phyloP scores from a whole-genome alignment of 23 tunicate species.

The Styela clava region DNA sequence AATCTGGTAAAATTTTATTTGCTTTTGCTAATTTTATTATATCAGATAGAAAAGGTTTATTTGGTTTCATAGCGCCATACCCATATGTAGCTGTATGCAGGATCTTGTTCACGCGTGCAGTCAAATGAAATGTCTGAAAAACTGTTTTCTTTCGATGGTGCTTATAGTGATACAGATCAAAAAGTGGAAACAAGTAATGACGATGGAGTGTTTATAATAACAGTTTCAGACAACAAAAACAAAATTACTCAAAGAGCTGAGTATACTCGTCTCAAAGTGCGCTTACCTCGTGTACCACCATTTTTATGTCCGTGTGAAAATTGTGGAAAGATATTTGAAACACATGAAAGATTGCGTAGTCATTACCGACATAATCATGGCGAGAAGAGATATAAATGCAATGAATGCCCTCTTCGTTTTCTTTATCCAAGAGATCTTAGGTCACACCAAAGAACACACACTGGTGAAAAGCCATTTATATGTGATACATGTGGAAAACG shows the following conservation, averaged over 20 bases:
- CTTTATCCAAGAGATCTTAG: constrained; percentile 27
- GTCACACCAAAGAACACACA: constrained; percentile 16
- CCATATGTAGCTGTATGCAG: too few relatives aligned
- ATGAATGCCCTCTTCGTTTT: constrained; percentile 21
- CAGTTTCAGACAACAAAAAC: neutral
- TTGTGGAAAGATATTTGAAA: constrained; percentile 24
- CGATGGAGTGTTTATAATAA: neutral
- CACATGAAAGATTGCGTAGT: constrained; percentile 10
- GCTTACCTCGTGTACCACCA: constrained; percentile 17
- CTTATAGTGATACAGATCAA: too few relatives aligned
- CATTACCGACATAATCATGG: constrained; percentile 27
- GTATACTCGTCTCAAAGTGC: neutral
- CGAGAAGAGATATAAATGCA: constrained; percentile 22
- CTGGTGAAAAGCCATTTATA: constrained; percentile 29
- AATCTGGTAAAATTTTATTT: too few relatives aligned
- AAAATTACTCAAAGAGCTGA: neutral
- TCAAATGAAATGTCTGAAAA: too few relatives aligned
- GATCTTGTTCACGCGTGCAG: too few relatives aligned
- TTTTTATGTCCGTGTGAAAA: constrained; percentile 26
- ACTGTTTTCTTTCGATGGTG: too few relatives aligned
- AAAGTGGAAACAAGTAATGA: too few relatives aligned
- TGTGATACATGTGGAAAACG: constrained; percentile 28
- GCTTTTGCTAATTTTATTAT: too few relatives aligned
- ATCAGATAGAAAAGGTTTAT: too few relatives aligned
- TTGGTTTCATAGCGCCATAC: too few relatives aligned